Conservation (phyloP, 2,113 vertebrate genomes). For the Alethe diademata region DNA sequence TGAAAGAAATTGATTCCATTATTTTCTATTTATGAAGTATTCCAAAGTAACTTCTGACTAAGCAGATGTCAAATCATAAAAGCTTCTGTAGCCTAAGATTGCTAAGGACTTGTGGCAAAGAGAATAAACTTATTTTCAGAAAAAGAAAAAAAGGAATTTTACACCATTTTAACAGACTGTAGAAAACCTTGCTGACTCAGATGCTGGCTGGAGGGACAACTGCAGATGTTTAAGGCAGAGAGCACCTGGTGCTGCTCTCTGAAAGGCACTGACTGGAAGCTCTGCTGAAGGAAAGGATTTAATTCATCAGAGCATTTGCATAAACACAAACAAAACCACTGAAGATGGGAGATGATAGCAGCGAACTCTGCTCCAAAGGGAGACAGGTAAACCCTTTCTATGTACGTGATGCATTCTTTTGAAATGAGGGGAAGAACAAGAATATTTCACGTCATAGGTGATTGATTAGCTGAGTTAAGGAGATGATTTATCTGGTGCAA, state of each 20-base stretch:
- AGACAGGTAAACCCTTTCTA: conserved; percentile 38
- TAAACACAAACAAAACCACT: background rate
- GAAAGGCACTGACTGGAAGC: background rate
- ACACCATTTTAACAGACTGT: background rate
- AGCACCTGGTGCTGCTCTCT: conserved; percentile 14
- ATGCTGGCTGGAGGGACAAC: conserved; percentile 30
- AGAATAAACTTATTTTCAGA: background rate
- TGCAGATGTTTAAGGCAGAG: conserved; percentile 40
- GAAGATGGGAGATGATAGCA: background rate
- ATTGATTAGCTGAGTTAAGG: background rate
- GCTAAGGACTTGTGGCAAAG: background rate
- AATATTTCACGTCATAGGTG: background rate
- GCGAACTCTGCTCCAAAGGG: background rate
- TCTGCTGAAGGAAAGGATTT: conserved; percentile 6
- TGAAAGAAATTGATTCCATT: background rate
- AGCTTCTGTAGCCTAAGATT: background rate
- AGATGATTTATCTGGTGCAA: background rate
- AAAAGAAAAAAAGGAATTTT: background rate
- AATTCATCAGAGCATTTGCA: background rate
- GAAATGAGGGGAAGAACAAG: background rate
- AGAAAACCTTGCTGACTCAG: conserved; percentile 47
- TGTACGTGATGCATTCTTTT: background rate
- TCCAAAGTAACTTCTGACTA: background rate
- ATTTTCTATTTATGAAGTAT: background rate
- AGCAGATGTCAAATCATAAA: background rate